phyloP scores from a whole-genome alignment of 2,888 invertebrate species.

The Nephrotoma appendiculata region DNA sequence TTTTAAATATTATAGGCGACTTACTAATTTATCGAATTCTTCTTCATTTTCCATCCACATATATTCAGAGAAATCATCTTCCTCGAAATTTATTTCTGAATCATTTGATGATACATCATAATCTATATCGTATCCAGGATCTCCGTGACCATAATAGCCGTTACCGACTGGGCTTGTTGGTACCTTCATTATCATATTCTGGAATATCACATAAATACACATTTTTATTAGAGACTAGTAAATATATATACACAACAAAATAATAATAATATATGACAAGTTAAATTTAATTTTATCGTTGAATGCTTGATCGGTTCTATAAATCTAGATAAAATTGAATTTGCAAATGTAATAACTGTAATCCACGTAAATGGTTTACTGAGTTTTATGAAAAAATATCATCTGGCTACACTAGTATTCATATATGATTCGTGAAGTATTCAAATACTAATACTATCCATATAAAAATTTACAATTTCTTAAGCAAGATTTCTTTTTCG shows the following conservation, averaged over 20 bases:
- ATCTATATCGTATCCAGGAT: slow-evolving; percentile 26
- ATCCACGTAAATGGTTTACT: neutral
- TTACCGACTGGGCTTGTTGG: slow-evolving; percentile 21
- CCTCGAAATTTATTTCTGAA: slow-evolving; percentile 19
- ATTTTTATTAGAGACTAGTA: neutral
- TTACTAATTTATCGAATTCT: slow-evolving; percentile 79
- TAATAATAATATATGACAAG: neutral
- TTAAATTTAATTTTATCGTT: neutral
- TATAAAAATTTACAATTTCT: too few species aligned
- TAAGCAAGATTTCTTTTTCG: too few species aligned
- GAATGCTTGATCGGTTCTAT: neutral
- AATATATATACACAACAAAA: neutral
- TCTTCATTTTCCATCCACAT: slow-evolving; percentile 94
- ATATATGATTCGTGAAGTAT: too few species aligned
- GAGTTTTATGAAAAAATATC: neutral
- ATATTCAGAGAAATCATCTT: slow-evolving; percentile 71
- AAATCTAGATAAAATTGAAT: neutral
- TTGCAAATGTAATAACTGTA: neutral
- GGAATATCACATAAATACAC: neutral
- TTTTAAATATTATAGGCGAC: neutral
- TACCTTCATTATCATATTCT: slow-evolving; percentile 27
- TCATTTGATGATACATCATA: slow-evolving; percentile 23
- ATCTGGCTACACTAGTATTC: too few species aligned
- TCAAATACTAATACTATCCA: too few species aligned
- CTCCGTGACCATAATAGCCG: slow-evolving; percentile 23